phyloP scores from a whole-genome alignment of 1,140 invertebrate genomes.

The Drosophila quadrilineata region DNA sequence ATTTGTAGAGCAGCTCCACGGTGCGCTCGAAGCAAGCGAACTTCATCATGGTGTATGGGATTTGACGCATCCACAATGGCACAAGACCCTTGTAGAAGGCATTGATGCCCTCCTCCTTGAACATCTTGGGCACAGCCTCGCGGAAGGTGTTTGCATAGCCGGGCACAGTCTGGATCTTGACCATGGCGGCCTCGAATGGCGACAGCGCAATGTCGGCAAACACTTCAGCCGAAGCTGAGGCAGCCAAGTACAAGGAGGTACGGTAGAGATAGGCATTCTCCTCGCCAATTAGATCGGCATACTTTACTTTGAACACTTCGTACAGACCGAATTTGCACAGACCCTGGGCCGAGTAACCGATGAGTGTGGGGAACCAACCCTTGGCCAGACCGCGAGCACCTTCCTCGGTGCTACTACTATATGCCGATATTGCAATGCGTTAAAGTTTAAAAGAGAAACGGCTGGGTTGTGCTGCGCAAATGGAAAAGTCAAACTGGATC shows the following conservation, averaged over 20 bases:
- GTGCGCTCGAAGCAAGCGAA: conserved; percentile 99
- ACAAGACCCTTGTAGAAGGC: conserved; percentile 95
- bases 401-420: too few species aligned
- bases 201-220: conserved; percentile 99
- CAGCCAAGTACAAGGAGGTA: conserved; percentile 95
- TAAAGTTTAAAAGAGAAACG: too few species aligned
- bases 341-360: conserved; percentile 92
- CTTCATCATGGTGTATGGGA: conserved; percentile 99
- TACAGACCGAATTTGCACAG: conserved; percentile 90
- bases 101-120: conserved; percentile 87
- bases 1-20: conserved; percentile 95
- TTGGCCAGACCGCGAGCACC: conserved; percentile 87
- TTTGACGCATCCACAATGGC: conserved; percentile 97
- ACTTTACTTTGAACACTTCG: conserved; percentile 91
- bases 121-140: conserved; percentile 94
- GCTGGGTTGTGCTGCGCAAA: too few species aligned
- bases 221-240: conserved; percentile 99
- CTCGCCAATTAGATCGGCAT: conserved; percentile 88
- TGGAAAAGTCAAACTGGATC: too few species aligned
- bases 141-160: conserved; percentile 95
- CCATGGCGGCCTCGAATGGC: conserved; percentile 98
- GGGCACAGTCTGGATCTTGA: conserved; percentile 94
- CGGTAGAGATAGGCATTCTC: conserved; percentile 93
- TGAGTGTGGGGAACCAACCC: conserved; percentile 92
- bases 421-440: too few species aligned